Conservation (phyloP, 2,888 invertebrate genomes). For the Volucella zonaria region DNA sequence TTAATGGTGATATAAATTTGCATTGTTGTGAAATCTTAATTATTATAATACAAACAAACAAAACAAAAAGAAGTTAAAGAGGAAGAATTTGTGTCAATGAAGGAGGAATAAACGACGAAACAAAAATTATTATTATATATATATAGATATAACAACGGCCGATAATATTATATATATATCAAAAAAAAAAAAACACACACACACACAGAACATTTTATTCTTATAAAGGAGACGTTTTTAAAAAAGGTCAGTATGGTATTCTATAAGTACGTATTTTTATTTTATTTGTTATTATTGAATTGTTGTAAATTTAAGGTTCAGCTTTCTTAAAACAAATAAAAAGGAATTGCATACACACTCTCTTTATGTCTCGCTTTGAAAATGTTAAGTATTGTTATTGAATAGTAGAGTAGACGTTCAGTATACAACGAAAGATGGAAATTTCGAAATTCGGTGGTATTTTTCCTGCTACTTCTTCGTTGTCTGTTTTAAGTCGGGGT, state of each 20-base stretch:
- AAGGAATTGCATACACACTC: no score
- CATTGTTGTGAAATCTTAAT: constrained; percentile 25
- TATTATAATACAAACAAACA: not conserved
- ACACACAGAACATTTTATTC: not conserved
- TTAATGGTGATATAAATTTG: not conserved
- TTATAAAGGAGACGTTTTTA: constrained; percentile 3
- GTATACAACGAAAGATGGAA: no score
- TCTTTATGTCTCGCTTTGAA: no score
- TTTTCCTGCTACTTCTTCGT: no score
- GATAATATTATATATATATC: not conserved
- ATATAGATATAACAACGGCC: not conserved
- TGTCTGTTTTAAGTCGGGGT: no score
- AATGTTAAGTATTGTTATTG: no score
- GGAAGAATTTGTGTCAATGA: constrained; percentile 1
- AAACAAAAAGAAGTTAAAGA: constrained; percentile 1
- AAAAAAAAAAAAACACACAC: not conserved
- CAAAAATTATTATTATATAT: not conserved
- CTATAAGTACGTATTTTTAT: no score
- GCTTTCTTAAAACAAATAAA: no score
- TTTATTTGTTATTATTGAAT: no score
- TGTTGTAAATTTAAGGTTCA: no score
- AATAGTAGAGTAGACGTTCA: no score
- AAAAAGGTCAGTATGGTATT: constrained; percentile 39
- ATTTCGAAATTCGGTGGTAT: no score
- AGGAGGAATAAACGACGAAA: not conserved